A percentile compares a stretch with the other conserved stretches of the same genome.
Conservation (phyloP, 2,888 invertebrate species). For the Perdita meconis region DNA sequence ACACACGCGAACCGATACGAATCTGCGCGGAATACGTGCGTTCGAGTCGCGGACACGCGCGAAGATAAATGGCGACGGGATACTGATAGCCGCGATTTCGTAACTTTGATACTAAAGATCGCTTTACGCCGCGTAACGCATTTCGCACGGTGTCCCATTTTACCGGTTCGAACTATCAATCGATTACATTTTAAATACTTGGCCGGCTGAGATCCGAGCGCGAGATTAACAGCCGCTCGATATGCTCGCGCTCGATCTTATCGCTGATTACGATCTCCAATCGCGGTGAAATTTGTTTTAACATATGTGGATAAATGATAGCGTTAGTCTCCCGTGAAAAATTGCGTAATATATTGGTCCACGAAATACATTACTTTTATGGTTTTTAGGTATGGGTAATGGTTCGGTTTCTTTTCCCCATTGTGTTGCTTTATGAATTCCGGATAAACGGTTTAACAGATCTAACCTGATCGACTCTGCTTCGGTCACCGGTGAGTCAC, state of each 20-base stretch:
- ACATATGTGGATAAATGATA: no score
- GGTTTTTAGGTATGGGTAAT: no score
- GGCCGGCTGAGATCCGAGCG: neutral
- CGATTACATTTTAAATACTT: slow-evolving; percentile 8
- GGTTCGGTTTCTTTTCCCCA: neutral
- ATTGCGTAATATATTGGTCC: no score
- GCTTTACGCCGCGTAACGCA: neutral
- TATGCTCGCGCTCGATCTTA: neutral
- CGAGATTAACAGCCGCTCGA: neutral
- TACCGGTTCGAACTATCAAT: neutral
- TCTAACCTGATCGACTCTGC: neutral
- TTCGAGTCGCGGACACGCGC: neutral
- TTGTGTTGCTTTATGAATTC: neutral
- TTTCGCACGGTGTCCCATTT: neutral
- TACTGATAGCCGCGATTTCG: slow-evolving; percentile 37
- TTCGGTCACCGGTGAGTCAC: slow-evolving; percentile 15
- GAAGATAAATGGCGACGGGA: slow-evolving; percentile 37
- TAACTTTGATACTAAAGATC: slow-evolving; percentile 3
- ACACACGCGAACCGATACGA: slow-evolving; percentile 19
- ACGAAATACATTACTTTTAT: no score
- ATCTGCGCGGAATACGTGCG: slow-evolving; percentile 25
- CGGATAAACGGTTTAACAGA: neutral
- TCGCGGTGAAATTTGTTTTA: no score
- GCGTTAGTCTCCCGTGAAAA: no score
- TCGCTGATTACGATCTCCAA: neutral